phyloP scores from a whole-genome alignment of 1,140 invertebrate species.

The Anastrepha ludens region DNA sequence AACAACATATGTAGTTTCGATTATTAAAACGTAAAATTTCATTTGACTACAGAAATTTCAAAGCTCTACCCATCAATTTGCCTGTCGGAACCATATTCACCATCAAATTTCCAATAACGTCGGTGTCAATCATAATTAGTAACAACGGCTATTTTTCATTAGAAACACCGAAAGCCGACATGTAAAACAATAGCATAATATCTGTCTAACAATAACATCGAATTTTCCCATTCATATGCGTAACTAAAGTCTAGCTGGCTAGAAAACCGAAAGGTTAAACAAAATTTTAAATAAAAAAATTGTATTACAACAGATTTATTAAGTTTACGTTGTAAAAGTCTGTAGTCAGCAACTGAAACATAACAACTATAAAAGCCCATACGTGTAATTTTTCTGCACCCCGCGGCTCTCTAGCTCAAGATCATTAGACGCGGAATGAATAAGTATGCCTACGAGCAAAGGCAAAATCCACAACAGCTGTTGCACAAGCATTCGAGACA shows the following conservation, averaged over 20 bases:
- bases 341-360: slow-evolving; percentile 38
- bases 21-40: not conserved
- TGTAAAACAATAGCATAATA: slow-evolving; percentile 49
- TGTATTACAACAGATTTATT: slow-evolving; percentile 30
- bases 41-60: not conserved
- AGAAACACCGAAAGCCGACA: slow-evolving; percentile 43
- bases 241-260: slow-evolving; percentile 5
- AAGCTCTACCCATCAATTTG: slow-evolving; percentile 1
- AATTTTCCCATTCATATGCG: slow-evolving; percentile 51
- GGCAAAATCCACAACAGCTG: slow-evolving; percentile 32
- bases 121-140: slow-evolving; percentile 74
- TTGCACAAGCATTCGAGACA: slow-evolving; percentile 44
- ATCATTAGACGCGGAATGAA: not conserved
- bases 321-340: slow-evolving; percentile 52
- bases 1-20: too few relatives aligned
- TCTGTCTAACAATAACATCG: not conserved
- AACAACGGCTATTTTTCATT: slow-evolving; percentile 64
- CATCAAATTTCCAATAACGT: slow-evolving; percentile 71
- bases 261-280: not conserved
- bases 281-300: slow-evolving; percentile 29
- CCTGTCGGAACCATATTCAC: slow-evolving; percentile 4
- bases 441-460: slow-evolving; percentile 1
- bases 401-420: slow-evolving; percentile 4
- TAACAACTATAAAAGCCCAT: not conserved
- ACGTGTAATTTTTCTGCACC: not conserved